Evolutionary conservation across 2,888 invertebrate genomes (phyloP).

Genomic region (Chaetogeoica ovagalla): DNA sequence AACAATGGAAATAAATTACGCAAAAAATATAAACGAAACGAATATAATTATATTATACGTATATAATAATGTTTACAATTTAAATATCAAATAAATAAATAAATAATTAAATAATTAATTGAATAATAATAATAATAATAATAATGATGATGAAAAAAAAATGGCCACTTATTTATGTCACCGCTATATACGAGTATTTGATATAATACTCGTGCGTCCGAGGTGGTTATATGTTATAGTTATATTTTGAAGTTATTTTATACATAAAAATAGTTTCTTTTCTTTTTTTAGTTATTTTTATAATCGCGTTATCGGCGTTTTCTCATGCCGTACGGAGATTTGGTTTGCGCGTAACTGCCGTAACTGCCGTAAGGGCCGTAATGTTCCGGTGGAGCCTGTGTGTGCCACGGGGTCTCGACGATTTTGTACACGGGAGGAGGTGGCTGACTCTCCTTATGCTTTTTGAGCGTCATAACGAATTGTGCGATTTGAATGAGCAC

Average conservation of each 20-base stretch:
- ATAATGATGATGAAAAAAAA: too few species aligned
- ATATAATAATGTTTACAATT: neutral
- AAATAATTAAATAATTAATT: too few species aligned
- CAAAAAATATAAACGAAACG: neutral
- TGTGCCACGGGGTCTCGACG: slow-evolving; percentile 36
- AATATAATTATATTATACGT: too few species aligned
- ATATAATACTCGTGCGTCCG: too few species aligned
- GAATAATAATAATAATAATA: neutral
- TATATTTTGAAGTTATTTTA: too few species aligned
- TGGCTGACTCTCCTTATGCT: slow-evolving; percentile 9
- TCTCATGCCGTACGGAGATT: too few species aligned
- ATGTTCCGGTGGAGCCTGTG: neutral
- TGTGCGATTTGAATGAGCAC: slow-evolving; percentile 36
- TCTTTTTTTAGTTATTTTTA: too few species aligned
- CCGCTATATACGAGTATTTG: neutral
- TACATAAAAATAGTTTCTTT: too few species aligned
- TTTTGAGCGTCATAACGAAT: slow-evolving; percentile 37
- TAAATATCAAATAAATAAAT: neutral
- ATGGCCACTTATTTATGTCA: neutral
- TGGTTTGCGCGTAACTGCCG: too few species aligned
- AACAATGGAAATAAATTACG: neutral
- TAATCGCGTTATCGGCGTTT: slow-evolving; percentile 19
- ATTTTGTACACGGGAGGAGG: slow-evolving; percentile 22
- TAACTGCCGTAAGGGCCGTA: neutral
- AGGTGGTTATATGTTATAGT: too few species aligned